phyloP scores from a whole-genome alignment of 2,113 vertebrate genomes.

The Ailuropoda melanoleuca region DNA sequence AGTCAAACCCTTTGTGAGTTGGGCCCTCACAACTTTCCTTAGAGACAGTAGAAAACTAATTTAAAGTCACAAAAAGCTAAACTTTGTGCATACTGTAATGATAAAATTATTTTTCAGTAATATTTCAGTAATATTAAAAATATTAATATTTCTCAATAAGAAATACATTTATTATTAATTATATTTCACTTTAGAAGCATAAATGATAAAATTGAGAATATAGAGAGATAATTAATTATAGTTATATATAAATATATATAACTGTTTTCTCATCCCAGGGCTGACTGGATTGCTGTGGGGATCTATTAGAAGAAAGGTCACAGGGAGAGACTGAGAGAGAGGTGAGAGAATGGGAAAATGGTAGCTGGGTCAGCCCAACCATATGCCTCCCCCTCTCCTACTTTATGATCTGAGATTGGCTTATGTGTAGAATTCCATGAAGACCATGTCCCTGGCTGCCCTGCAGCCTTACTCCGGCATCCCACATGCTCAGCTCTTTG shows the following conservation, averaged over 20 bases:
- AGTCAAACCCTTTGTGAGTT: not conserved
- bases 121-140: not conserved
- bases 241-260: not conserved
- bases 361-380: too few relatives aligned
- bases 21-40: not conserved
- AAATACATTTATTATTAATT: not conserved
- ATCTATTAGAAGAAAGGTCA: not conserved
- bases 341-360: not conserved
- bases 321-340: not conserved
- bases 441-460: not conserved
- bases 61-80: not conserved
- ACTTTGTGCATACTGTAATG: not conserved
- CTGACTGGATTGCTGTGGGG: not conserved
- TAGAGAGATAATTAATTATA: not conserved
- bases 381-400: not conserved
- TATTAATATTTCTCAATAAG: not conserved
- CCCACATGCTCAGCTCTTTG: not conserved
- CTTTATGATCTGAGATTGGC: not conserved
- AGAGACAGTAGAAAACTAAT: not conserved
- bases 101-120: not conserved
- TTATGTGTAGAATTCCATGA: not conserved
- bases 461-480: not conserved
- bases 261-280: not conserved
- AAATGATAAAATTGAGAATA: not conserved
- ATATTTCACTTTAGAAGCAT: not conserved